Evolutionary conservation across 2,113 vertebrate species (phyloP).

Genomic region (Etia nguti): DNA sequence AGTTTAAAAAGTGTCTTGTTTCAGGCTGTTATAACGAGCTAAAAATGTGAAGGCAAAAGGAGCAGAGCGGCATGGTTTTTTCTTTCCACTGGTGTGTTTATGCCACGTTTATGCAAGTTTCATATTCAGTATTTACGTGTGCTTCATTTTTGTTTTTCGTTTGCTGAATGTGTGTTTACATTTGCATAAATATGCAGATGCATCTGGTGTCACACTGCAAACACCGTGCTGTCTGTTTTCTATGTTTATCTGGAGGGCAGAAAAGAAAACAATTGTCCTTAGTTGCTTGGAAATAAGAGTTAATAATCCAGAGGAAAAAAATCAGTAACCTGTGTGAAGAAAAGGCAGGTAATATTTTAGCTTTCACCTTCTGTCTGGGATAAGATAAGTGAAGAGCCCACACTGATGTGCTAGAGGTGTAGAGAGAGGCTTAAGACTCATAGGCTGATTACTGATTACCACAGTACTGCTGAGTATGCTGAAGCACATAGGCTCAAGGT

Average conservation of each 20-base stretch:
- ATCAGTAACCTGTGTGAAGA: not conserved
- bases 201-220: not conserved
- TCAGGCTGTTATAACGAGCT: not conserved
- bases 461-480: slow-evolving; percentile 61
- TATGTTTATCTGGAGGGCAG: not conserved
- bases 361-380: not conserved
- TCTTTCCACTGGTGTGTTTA: not conserved
- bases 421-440: slow-evolving; percentile 52
- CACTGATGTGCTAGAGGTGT: not conserved
- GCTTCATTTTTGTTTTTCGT: not conserved
- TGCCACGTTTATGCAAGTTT: not conserved
- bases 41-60: not conserved
- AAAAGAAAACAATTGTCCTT: not conserved
- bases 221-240: not conserved
- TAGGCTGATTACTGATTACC: slow-evolving; percentile 71
- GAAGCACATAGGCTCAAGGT: slow-evolving; percentile 62
- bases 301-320: not conserved
- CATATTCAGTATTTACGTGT: not conserved
- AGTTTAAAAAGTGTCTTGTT: not conserved
- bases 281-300: not conserved
- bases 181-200: not conserved
- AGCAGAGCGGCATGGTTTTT: not conserved
- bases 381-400: slow-evolving; percentile 23
- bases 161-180: not conserved
- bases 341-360: not conserved